Conservation (phyloP, 1,140 invertebrate species). For the Lethrus apterus region DNA sequence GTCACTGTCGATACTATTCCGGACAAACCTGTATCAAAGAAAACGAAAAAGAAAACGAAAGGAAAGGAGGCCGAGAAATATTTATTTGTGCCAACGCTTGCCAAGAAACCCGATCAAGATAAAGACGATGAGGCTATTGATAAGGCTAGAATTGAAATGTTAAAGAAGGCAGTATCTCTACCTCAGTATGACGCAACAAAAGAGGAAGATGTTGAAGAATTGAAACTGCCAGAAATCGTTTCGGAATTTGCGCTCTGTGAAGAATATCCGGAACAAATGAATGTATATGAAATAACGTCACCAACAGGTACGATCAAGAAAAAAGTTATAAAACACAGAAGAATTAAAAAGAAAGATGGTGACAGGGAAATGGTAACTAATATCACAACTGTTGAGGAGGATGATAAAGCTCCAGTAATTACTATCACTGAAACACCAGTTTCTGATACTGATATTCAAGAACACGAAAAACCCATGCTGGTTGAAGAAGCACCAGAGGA, state of each 20-base stretch:
- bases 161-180: slow-evolving; percentile 1
- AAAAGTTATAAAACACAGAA: slow-evolving; percentile 26
- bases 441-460: slow-evolving; percentile 33
- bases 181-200: slow-evolving; percentile 12
- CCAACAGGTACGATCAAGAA: slow-evolving; percentile 24
- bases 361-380: slow-evolving; percentile 24
- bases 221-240: slow-evolving; percentile 30
- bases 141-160: slow-evolving; percentile 7
- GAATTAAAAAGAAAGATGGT: slow-evolving; percentile 30
- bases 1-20: slow-evolving; percentile 1
- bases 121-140: background rate
- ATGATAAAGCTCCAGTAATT: slow-evolving; percentile 16
- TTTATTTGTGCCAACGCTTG: slow-evolving; percentile 4
- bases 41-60: slow-evolving; percentile 10
- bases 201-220: slow-evolving; percentile 27
- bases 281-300: slow-evolving; percentile 31
- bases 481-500: slow-evolving; percentile 38
- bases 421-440: slow-evolving; percentile 34
- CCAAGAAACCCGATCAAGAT: background rate
- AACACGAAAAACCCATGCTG: slow-evolving; percentile 22
- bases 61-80: slow-evolving; percentile 1
- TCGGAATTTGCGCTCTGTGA: slow-evolving; percentile 20
- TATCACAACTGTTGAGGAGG: slow-evolving; percentile 30
- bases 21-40: background rate
- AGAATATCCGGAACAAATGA: slow-evolving; percentile 22